Percentiles rank a stretch among this genome's conserved stretches.
Conservation (phyloP, 2,797 vertebrate species). For the Lutra lutra region DNA sequence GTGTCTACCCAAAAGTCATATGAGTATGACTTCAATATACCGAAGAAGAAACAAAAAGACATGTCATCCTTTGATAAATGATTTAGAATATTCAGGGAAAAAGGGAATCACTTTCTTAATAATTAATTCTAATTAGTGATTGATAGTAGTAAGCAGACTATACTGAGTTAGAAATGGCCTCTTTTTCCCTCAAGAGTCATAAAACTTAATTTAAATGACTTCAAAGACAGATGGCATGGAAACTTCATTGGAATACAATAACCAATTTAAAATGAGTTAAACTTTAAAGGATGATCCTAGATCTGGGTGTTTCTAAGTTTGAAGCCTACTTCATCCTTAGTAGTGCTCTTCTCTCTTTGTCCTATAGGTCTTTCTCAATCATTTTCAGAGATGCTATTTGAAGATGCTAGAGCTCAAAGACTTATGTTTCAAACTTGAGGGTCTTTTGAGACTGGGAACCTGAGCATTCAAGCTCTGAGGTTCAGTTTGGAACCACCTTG, state of each 20-base stretch:
- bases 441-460: not conserved
- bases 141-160: constrained; percentile 67
- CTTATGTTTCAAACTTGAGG: not conserved
- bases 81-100: constrained; percentile 65
- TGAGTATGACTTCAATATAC: constrained; percentile 85
- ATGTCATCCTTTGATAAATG: constrained; percentile 82
- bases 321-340: not conserved
- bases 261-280: constrained; percentile 63
- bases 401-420: not conserved
- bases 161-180: constrained; percentile 56
- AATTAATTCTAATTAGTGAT: constrained; percentile 81
- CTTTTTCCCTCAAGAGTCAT: constrained; percentile 71
- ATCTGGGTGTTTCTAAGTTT: not conserved
- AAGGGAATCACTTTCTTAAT: constrained; percentile 72
- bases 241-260: constrained; percentile 73
- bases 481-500: not conserved
- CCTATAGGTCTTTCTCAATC: not conserved
- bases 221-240: constrained; percentile 69
- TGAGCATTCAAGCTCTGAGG: not conserved
- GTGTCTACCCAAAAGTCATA: constrained; percentile 82
- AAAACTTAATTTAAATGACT: constrained; percentile 80
- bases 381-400: not conserved
- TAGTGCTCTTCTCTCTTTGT: not conserved
- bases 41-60: constrained; percentile 85
- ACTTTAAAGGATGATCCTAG: not conserved